Evolutionary conservation across 2,113 vertebrate genomes (phyloP).

Genomic region (Catharus minimus): DNA sequence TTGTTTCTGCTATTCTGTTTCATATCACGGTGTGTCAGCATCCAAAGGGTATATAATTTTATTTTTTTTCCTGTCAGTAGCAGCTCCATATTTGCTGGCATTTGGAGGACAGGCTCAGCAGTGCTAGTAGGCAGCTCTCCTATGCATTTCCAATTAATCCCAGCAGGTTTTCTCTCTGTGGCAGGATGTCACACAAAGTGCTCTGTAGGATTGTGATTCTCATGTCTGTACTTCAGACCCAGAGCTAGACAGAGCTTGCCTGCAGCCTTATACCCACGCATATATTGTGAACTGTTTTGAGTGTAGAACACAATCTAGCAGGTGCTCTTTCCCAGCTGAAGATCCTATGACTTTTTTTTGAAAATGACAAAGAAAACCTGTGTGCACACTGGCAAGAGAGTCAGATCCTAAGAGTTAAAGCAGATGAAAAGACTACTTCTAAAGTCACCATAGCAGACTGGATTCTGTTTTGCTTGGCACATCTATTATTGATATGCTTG

Average conservation of each 20-base stretch:
- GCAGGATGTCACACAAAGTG: neutral
- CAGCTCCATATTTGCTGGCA: neutral
- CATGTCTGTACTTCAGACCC: neutral
- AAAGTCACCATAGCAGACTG: neutral
- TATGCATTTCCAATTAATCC: constrained; percentile 37
- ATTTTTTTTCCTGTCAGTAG: neutral
- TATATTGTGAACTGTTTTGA: neutral
- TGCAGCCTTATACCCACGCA: neutral
- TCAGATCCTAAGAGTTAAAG: neutral
- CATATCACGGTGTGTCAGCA: neutral
- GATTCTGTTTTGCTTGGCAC: neutral
- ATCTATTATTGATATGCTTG: neutral
- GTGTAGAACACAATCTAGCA: neutral
- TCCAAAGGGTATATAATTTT: neutral
- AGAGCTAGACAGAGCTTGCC: neutral
- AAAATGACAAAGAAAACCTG: neutral
- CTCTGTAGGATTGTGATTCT: neutral
- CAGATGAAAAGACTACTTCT: neutral
- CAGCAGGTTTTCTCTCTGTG: constrained; percentile 31
- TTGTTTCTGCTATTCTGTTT: neutral
- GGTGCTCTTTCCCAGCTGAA: neutral
- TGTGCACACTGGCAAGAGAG: neutral
- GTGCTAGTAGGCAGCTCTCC: neutral
- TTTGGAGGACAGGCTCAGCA: neutral
- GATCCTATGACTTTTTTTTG: neutral